Evolutionary conservation across 2,797 vertebrate genomes (phyloP), one percentile per base, ranked within the genome.

Genomic region (Pelodytes ibericus): DNA sequence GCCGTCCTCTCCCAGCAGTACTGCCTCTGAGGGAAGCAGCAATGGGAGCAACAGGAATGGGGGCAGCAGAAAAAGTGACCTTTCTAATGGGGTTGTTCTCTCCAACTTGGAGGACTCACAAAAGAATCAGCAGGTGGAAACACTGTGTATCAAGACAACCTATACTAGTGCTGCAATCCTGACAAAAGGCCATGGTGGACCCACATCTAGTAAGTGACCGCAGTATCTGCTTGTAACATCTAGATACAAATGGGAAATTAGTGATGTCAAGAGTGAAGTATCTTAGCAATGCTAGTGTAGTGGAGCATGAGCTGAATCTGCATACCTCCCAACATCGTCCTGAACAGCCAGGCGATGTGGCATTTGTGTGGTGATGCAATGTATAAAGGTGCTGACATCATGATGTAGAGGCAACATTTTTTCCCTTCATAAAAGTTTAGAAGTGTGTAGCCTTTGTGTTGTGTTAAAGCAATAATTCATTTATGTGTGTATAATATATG

Each of bases 121-220:
- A 1, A 91, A 88, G 83, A 87, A 31, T 0, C 87, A 91, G 29
- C 87, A 80, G 7, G 74, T 90, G 63, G 88, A 92, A 71, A 88
- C 76, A 41, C 56, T 78, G 88, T 82, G 66, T 82, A 13, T 89
- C 85, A 92, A 89, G 83, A 72, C 86, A 79, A 87, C 81, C 84
- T 90, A 89, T 65, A 85, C 86, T 0, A 81, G 79, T 82, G 81
- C 81, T 75, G 79, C 86, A 70, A 87, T 88, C 68, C 79, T 89
- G 93, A 95, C 89, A 58, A 93, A 91, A 82, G 86, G 86, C 81
- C 90, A 90, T 30, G 93, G 93, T 82, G 91, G 92, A 87, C 33
- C 25, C 10, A 91, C 96, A 81, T 96, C 96, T 80, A 99, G 97
- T 99, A 91, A 87, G 95, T 84, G 4, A 25, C 20, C 49, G 44